phyloP scores from a whole-genome alignment of 2,888 invertebrate species.

The Chloromyia formosa region DNA sequence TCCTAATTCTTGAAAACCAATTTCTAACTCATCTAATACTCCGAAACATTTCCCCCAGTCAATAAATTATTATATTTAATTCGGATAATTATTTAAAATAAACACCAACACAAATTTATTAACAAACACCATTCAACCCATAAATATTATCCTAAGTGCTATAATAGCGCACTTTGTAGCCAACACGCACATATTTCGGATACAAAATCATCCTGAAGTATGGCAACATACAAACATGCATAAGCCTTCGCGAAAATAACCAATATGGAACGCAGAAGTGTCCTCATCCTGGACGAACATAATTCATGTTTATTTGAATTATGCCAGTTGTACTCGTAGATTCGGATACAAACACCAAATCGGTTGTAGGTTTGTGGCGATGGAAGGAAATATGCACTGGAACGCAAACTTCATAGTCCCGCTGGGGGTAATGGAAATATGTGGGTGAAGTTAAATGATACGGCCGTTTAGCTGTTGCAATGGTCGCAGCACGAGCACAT shows the following conservation, averaged over 20 bases:
- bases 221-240: not conserved
- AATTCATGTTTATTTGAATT: constrained; percentile 36
- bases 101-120: constrained; percentile 1
- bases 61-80: not conserved
- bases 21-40: no score
- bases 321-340: constrained; percentile 14
- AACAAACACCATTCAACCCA: constrained; percentile 7
- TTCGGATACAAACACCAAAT: constrained; percentile 4
- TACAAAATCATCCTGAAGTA: not conserved
- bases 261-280: constrained; percentile 6
- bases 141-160: constrained; percentile 17
- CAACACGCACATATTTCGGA: not conserved
- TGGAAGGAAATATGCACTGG: not conserved
- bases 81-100: not conserved
- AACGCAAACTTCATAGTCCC: no score
- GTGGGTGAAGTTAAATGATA: constrained; percentile 23
- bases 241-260: constrained; percentile 9
- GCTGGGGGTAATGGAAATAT: not conserved
- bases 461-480: constrained; percentile 24
- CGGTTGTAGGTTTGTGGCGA: not conserved
- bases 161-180: no score
- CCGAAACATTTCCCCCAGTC: no score
- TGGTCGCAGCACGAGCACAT: not conserved
- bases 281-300: constrained; percentile 14
- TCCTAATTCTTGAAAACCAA: no score